These are phyloP conservation scores for Brachyhypopomus gauderio DNA, from an alignment of 2,113 vertebrate genomes.

Conservation along the genomic window DNA sequence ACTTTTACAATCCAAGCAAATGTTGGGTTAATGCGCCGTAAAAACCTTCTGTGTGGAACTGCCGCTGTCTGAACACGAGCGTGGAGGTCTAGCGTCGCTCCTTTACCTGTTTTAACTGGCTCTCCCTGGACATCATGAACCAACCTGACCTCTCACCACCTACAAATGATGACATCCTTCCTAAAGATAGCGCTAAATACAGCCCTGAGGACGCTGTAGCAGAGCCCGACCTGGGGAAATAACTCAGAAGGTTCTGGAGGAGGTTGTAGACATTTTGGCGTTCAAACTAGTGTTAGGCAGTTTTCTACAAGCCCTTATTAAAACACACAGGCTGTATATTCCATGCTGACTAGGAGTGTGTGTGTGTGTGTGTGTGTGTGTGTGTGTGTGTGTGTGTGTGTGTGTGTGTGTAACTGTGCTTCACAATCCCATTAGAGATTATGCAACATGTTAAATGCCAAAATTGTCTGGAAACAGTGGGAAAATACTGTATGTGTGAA, in stretches of 20 bases:
- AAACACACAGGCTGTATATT: not conserved
- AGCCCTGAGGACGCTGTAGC: not conserved
- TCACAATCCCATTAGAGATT: not conserved
- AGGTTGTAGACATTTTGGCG: not conserved
- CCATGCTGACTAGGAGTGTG: not conserved
- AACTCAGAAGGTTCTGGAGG: slow-evolving; percentile 3
- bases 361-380: not conserved
- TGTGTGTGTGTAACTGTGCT: not conserved
- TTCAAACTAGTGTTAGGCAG: not conserved
- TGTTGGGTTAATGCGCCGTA: no score
- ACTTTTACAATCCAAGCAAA: not conserved
- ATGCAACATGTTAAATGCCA: not conserved
- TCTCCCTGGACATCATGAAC: slow-evolving; percentile 43
- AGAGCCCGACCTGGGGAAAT: not conserved
- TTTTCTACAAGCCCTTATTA: not conserved
- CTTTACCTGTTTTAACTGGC: slow-evolving; percentile 44
- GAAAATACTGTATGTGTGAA: not conserved
- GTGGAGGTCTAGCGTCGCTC: not conserved
- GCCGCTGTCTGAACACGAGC: no score
- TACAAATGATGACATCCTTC: slow-evolving; percentile 29
- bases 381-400: not conserved
- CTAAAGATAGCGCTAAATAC: slow-evolving; percentile 40
- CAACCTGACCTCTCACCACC: slow-evolving; percentile 36
- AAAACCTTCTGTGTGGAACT: no score
- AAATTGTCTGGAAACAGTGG: not conserved